Evolutionary conservation across 2,113 vertebrate species (phyloP).

Genomic region (Macrotis lagotis): DNA sequence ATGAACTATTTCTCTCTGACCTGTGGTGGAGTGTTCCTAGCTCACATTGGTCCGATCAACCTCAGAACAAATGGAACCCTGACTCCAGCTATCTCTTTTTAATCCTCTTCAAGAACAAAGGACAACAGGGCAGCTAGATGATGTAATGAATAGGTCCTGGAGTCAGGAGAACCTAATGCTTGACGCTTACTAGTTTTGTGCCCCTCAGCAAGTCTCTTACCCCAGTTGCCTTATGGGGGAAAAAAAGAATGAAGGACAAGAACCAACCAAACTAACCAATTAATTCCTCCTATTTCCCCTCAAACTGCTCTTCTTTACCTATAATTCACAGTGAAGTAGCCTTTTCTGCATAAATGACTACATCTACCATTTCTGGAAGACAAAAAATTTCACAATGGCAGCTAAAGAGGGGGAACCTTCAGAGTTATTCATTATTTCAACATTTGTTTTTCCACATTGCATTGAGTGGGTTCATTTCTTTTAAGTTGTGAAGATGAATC

Average conservation of each 20-base stretch:
- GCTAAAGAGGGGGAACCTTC: no score
- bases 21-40: background rate
- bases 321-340: fast-evolving
- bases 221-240: no score
- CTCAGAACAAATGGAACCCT: background rate
- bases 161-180: no score
- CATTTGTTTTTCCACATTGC: constrained; percentile 23
- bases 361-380: background rate
- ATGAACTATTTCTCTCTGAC: background rate
- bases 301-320: background rate
- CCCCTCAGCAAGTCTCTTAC: no score
- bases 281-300: background rate
- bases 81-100: background rate
- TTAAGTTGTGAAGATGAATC: background rate
- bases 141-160: no score
- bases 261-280: background rate
- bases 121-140: no score
- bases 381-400: fast-evolving
- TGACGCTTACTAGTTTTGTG: no score
- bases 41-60: background rate
- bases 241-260: background rate
- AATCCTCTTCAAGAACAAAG: background rate
- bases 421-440: background rate
- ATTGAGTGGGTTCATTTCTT: constrained; percentile 34
- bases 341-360: background rate